phyloP scores from a whole-genome alignment of 2,113 vertebrate genomes.

The Ascaphus truei region DNA sequence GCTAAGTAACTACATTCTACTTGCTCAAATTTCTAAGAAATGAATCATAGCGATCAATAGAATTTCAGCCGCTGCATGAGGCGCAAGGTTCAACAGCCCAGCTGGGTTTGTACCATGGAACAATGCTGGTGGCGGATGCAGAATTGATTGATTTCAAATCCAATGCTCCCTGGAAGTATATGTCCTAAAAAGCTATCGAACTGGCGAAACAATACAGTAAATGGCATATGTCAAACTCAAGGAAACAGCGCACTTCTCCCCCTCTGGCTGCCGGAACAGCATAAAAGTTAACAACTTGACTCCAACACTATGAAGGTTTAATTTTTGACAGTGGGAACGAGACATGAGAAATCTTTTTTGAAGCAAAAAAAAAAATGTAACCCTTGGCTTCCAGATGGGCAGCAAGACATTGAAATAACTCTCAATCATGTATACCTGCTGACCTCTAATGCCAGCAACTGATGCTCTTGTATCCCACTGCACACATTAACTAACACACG shows the following conservation, averaged over 20 bases:
- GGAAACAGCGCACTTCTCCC: not conserved
- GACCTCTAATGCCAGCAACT: too few species aligned
- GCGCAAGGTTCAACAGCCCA: constrained; percentile 20
- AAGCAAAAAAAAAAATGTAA: too few species aligned
- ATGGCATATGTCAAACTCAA: not conserved
- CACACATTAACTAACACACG: too few species aligned
- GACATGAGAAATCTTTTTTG: too few species aligned
- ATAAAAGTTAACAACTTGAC: not conserved
- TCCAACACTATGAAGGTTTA: not conserved
- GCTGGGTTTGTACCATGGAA: constrained; percentile 17
- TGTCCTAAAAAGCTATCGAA: constrained; percentile 30
- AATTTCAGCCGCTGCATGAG: constrained; percentile 17
- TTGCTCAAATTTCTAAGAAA: constrained; percentile 30
- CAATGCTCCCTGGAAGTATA: constrained; percentile 18
- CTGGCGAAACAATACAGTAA: not conserved
- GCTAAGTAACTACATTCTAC: constrained; percentile 26
- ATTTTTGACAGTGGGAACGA: not conserved
- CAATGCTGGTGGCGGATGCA: constrained; percentile 16
- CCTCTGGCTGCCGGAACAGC: not conserved
- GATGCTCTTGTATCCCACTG: too few species aligned
- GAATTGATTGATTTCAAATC: constrained; percentile 22
- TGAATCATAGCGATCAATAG: constrained; percentile 34
- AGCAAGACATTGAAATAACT: not conserved
- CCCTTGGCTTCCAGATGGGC: too few species aligned
- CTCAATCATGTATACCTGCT: not conserved